Base-by-base conservation (phyloP, 1,140 invertebrate species). In the Macrocentrus cingulum region DNA sequence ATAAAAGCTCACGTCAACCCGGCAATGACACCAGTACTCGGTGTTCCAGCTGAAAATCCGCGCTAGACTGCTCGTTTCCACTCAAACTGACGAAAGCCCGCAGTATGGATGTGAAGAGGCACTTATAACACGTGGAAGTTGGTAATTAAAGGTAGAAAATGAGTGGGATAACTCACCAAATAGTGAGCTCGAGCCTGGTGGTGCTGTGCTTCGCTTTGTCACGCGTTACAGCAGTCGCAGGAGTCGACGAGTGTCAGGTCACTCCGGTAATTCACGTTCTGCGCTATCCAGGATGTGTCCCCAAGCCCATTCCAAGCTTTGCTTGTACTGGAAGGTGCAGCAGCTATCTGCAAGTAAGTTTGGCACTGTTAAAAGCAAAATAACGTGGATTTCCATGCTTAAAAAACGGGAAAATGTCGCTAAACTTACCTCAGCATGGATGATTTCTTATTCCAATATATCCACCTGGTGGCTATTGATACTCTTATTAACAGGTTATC, bases 271-370 rank as follows among this genome's bases (percentile, higher is more conserved):
- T 95, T 55, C 94, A 97, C 75, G 89, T 95, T 1, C 81, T 97
- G 5, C 91, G 94, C 75, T 92, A 94, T 77, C 90, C 91, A 2
- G 94, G 94, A 25, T 97, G 94, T 81, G 86, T 93, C 19, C 91
- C 93, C 15, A 95, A 95, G 74, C 91, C 92, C 2, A 95, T 97
- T 67, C 92, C 94, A 4, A 95, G 92, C 42, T 96, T 94, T 77
- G 93, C 93, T 7, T 97, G 94, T 70, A 90, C 88, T 58, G 94
- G 94, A 52, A 86, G 90, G 69, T 97, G 94, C 72, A 89, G 89
- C 32, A 94, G 91, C 62, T 97, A 96, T 66, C 85, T 97, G 23
- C 93, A 97, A 84, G 93, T 95, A 81, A 77, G 42, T 58, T 6
- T 54, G 11, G 34, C 34, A 48, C 15, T 25, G 16, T 39, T 53